These are phyloP conservation scores for Garrulus glandarius DNA, from an alignment of 2,797 vertebrate species.

Conservation along the genomic window DNA sequence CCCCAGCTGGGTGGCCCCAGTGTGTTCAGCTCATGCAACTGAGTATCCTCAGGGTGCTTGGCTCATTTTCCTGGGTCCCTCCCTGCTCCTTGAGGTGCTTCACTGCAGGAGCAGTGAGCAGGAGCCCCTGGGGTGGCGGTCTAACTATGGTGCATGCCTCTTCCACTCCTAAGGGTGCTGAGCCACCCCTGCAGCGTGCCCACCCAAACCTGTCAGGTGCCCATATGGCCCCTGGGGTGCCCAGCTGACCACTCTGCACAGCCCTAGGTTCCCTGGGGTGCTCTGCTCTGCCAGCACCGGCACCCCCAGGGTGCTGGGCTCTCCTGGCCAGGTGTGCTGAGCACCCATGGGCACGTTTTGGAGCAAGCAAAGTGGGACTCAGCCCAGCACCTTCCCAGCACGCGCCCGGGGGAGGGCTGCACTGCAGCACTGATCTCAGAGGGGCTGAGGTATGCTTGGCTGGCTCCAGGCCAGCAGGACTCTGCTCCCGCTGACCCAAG, in stretches of 20 bases:
- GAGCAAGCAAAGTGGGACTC: accelerated
- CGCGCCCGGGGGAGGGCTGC: accelerated
- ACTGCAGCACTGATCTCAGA: accelerated
- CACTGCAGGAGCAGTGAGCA: accelerated
- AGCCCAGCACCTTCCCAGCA: no score
- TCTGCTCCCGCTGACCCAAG: not conserved
- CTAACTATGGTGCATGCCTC: accelerated
- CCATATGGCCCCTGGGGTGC: not conserved
- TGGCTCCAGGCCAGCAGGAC: not conserved
- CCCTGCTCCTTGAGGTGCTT: not conserved
- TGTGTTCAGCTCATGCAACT: accelerated
- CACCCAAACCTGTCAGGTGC: not conserved
- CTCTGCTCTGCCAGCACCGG: not conserved
- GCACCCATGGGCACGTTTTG: accelerated
- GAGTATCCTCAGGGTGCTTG: no score
- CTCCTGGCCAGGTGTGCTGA: not conserved
- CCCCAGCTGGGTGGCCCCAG: accelerated
- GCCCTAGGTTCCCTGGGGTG: accelerated
- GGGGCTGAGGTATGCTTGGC: not conserved
- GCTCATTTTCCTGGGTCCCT: no score
- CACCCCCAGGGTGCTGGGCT: not conserved
- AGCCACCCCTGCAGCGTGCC: no score
- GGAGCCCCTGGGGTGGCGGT: not conserved
- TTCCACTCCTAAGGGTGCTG: not conserved
- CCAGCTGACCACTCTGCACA: not conserved